phyloP scores from a whole-genome alignment of 2,888 invertebrate genomes.

The Augiades crinisus region DNA sequence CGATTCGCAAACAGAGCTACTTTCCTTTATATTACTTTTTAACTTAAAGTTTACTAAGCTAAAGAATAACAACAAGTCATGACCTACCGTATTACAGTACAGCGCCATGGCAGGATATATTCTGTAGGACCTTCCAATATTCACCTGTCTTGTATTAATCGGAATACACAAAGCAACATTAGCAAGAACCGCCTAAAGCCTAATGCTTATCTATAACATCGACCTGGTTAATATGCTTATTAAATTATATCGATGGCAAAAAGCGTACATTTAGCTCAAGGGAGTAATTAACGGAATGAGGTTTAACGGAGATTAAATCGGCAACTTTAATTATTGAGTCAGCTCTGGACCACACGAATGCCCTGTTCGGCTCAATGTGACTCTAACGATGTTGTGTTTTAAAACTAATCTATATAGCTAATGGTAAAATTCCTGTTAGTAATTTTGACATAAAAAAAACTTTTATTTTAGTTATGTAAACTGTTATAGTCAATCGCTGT shows the following conservation, averaged over 20 bases:
- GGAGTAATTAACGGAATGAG: slow-evolving; percentile 79
- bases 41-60: too few species aligned
- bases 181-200: slow-evolving; percentile 64
- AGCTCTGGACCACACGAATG: slow-evolving; percentile 32
- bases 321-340: slow-evolving; percentile 72
- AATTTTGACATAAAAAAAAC: too few species aligned
- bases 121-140: background rate
- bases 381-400: slow-evolving; percentile 25
- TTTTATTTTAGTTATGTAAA: too few species aligned
- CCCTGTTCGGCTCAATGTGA: slow-evolving; percentile 41
- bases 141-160: slow-evolving; percentile 9
- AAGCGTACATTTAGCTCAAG: slow-evolving; percentile 76
- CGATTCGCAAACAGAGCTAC: background rate
- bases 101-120: background rate
- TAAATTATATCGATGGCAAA: slow-evolving; percentile 79
- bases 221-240: slow-evolving; percentile 76
- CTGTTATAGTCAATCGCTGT: too few species aligned
- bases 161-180: slow-evolving; percentile 41
- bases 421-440: background rate
- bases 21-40: background rate
- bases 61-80: too few species aligned
- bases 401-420: background rate
- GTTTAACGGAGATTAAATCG: slow-evolving; percentile 75
- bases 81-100: background rate
- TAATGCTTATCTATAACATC: slow-evolving; percentile 70